phyloP scores from a whole-genome alignment of 1,140 invertebrate species.

The Hermatobates lingyangjiaoensis region DNA sequence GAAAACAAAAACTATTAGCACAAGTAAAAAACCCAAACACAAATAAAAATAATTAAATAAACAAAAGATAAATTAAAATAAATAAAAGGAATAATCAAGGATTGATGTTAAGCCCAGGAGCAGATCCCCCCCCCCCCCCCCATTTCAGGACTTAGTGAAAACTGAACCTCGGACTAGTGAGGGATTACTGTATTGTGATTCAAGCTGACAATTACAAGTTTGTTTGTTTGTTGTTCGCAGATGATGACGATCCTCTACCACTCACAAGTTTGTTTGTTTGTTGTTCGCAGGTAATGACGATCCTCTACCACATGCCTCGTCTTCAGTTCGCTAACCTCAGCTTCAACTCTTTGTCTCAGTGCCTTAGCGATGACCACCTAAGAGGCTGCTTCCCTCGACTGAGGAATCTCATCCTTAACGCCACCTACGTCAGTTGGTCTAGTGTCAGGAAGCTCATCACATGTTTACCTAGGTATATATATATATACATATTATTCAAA shows the following conservation, averaged over 20 bases:
- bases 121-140: too few species aligned
- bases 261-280: conserved; percentile 6
- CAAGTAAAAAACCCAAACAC: too few species aligned
- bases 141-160: too few species aligned
- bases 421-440: conserved; percentile 64
- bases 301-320: conserved; percentile 65
- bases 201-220: too few species aligned
- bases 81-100: too few species aligned
- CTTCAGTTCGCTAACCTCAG: conserved; percentile 79
- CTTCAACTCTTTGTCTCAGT: conserved; percentile 56
- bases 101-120: too few species aligned
- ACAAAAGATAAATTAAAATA: too few species aligned
- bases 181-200: too few species aligned
- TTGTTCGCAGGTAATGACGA: conserved; percentile 56
- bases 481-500: too few species aligned
- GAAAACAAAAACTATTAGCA: too few species aligned
- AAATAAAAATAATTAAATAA: too few species aligned
- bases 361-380: conserved; percentile 14
- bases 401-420: conserved; percentile 48
- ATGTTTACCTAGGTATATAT: conserved; percentile 36
- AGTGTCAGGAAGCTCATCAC: conserved; percentile 57
- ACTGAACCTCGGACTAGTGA: too few species aligned
- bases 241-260: conserved; percentile 71
- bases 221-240: conserved; percentile 26
- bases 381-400: conserved; percentile 15